A percentile compares a stretch with the other conserved stretches of the same genome.
Conservation (phyloP, 2,113 vertebrate species). For the Oryzias melastigma region DNA sequence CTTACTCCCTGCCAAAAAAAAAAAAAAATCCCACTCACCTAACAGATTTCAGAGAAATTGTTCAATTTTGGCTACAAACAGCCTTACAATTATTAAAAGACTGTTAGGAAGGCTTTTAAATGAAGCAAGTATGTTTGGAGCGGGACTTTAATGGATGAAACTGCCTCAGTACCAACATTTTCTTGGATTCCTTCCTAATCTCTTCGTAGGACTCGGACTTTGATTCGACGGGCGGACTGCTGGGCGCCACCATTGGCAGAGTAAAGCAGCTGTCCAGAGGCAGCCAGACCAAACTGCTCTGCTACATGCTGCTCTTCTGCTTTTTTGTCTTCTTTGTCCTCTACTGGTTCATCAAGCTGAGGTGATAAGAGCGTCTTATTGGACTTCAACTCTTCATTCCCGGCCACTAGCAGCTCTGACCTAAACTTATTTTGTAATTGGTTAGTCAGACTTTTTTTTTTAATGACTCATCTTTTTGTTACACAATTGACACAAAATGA, state of each 20-base stretch:
- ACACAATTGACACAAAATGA: not conserved
- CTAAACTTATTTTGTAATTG: conserved; percentile 4
- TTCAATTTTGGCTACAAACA: no score
- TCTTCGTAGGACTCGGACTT: conserved; percentile 87
- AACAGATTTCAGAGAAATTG: no score
- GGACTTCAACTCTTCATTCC: conserved; percentile 17
- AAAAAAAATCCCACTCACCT: no score
- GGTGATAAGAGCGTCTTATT: conserved; percentile 59
- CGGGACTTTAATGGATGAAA: no score
- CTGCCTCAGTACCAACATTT: not conserved
- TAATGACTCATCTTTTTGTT: not conserved
- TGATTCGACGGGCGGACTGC: conserved; percentile 90
- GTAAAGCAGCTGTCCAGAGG: conserved; percentile 91
- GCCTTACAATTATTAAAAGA: no score
- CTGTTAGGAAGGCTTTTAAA: no score
- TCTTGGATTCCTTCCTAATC: not conserved
- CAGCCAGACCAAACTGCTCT: conserved; percentile 91
- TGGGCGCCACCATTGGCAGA: conserved; percentile 90
- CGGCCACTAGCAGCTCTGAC: conserved; percentile 15
- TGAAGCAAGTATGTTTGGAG: no score
- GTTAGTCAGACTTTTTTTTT: not conserved
- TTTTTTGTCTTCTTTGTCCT: conserved; percentile 93
- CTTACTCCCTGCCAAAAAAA: no score
- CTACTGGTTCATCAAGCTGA: conserved; percentile 92
- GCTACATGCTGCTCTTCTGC: conserved; percentile 94